Percentiles rank a stretch among this genome's conserved stretches.
Conservation (phyloP, 2,113 vertebrate genomes). For the Leptobrachium leishanense region DNA sequence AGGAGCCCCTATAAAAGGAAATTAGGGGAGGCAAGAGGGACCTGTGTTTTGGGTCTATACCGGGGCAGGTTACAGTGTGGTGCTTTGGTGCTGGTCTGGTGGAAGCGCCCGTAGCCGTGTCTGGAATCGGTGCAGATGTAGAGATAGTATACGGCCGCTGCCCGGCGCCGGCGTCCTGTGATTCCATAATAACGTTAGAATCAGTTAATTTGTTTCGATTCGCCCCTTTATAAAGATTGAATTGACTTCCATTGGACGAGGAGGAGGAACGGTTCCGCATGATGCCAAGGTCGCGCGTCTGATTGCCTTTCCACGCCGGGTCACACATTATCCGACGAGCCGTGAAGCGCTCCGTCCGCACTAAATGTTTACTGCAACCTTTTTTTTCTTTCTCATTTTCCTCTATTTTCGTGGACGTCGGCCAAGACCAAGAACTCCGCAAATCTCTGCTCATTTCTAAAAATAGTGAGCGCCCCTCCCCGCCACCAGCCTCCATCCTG, state of each 20-base stretch:
- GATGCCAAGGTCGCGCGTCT: slow-evolving; percentile 15
- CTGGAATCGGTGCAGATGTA: too few relatives aligned
- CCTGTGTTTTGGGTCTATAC: too few relatives aligned
- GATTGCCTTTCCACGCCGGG: slow-evolving; percentile 38
- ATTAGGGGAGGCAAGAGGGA: too few relatives aligned
- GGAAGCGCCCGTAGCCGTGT: too few relatives aligned
- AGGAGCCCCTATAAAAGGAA: too few relatives aligned
- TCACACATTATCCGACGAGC: slow-evolving; percentile 23
- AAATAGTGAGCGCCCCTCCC: slow-evolving; percentile 22
- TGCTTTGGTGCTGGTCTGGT: too few relatives aligned
- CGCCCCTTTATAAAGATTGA: not conserved
- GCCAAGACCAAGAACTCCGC: slow-evolving; percentile 34
- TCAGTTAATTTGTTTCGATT: not conserved
- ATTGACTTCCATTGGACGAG: not conserved
- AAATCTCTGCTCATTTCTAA: slow-evolving; percentile 42
- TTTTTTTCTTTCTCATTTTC: not conserved
- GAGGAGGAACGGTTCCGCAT: slow-evolving; percentile 1
- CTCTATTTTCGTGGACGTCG: not conserved
- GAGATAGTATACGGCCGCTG: too few relatives aligned
- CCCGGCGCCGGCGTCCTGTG: not conserved
- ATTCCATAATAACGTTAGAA: not conserved
- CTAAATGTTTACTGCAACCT: slow-evolving; percentile 33
- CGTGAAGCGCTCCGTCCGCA: slow-evolving; percentile 6
- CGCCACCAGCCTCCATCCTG: slow-evolving; percentile 37
- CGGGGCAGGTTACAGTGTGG: too few relatives aligned